Base-by-base conservation (phyloP, 2,113 vertebrate species). In the Laterallus jamaicensis region DNA sequence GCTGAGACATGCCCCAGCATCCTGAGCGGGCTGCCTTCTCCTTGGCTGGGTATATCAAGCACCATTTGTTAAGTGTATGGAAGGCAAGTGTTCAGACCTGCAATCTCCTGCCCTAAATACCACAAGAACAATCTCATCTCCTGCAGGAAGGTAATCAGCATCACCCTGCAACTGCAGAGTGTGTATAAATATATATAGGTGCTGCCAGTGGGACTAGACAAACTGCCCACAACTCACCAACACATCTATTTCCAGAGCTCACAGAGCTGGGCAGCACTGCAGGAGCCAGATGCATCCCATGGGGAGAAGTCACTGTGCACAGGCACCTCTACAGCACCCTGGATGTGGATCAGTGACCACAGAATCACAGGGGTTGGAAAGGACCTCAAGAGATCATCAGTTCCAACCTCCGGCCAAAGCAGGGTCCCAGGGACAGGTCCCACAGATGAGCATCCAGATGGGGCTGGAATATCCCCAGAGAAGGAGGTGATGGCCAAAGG, bases 221-320 rank as follows among this genome's bases (percentile, higher is more conserved):
- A 76, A 79, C 32, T 15, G 40, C 58, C 42, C 24, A 11, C 16
- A 32, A 2, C 71, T 49, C 66, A 58, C 70, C 6, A 6, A 35
- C 16, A 31, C 25, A 49, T 47, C 20, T 5, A 5, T 40, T 69
- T 40, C 32, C 50, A 66, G 76, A 56, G 37, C 55, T 73, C 29
- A 15, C 35, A 40, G 26, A 63, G 35, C 29, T 37, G 62, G 12
- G 35, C 26, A 71, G 40, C 8, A 24, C 12, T 11, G 29, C 16
- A 67, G 16, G 19, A 63, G 54, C 37, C 1, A 4, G 78, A 35
- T 1, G 1, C 50, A 11, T 69, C 40, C 59, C 25, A 12, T 0
- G 1, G 19, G 35, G 13, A 15, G 15, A 6, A 77, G 50, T 18
- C 62, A 5, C 37, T 1, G 2, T 0, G 4, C 5, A 4, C 13